Evolutionary conservation across 2,113 vertebrate species (phyloP).

Genomic region (Isichthys henryi): DNA sequence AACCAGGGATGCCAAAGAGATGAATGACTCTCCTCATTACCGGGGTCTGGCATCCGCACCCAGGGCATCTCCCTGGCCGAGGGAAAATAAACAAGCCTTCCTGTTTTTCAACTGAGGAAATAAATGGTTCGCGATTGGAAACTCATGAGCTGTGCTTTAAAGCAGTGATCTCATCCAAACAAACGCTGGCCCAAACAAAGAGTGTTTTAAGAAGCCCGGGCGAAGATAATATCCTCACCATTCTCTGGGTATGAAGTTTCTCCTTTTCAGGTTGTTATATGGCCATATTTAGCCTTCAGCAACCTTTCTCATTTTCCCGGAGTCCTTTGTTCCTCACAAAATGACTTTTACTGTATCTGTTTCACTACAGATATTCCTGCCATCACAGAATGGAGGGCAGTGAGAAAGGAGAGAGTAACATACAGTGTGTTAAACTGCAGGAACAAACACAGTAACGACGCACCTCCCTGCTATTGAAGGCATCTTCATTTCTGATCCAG

Average conservation of each 20-base stretch:
- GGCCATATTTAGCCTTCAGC: neutral
- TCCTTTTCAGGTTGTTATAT: neutral
- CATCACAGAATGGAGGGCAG: neutral
- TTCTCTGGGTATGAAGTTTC: neutral
- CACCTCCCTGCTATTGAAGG: no score
- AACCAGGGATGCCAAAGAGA: neutral
- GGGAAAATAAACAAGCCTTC: neutral
- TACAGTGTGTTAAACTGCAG: neutral
- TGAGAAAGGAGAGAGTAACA: neutral
- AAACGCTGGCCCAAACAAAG: neutral
- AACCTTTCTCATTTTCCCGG: neutral
- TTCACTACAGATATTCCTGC: neutral
- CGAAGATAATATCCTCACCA: neutral
- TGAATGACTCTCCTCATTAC: neutral
- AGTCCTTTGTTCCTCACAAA: neutral
- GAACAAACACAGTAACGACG: neutral
- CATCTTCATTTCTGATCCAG: neutral
- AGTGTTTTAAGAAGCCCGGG: neutral
- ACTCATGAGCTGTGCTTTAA: neutral
- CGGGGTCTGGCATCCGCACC: neutral
- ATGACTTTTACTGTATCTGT: neutral
- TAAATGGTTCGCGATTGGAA: neutral
- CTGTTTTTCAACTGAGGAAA: neutral
- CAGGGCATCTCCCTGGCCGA: neutral
- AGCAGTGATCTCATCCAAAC: neutral